Base-by-base conservation (phyloP, 2,113 vertebrate species). In the Pelecanus crispus region DNA sequence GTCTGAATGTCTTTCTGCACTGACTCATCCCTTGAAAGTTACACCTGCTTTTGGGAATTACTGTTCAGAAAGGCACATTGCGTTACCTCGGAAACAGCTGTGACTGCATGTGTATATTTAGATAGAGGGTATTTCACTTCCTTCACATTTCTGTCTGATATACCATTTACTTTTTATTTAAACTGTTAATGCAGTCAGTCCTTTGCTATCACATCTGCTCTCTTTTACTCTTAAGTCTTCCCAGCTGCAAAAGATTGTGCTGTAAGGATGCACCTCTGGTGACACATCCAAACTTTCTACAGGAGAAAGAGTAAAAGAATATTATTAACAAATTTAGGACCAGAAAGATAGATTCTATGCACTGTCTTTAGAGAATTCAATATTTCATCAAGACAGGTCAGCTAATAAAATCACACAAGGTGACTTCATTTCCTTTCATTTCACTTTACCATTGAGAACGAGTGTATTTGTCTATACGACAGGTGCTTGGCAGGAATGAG, bases 81-180 rank as follows among this genome's bases (percentile, higher is more conserved):
- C 88, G 94, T 97, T 95, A 90, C 95, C 92, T 95, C 78, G 11
- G 94, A 97, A 97, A 95, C 94, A 96, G 89, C 91, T 96, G 94
- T 0, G 4, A 59, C 77, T 68, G 83, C 83, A 75, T 85, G 81
- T 92, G 53, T 95, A 95, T 95, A 96, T 97, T 96, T 96, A 92
- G 92, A 83, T 77, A 42, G 91, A 90, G 95, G 71, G 91, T 94
- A 80, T 95, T 95, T 95, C 50, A 42, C 74, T 92, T 94, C 66
- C 78, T 94, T 82, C 62, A 91, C 62, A 83, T 92, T 94, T 91
- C 89, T 94, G 53, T 58, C 70, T 91, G 79, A 94, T 91, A 73
- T 63, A 45, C 22, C 78, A 81, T 95, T 97, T 96, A 77, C 66
- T 94, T 96, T 92, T 78, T 68, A 53, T 91, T 95, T 94, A 95